Conservation (phyloP, 2,797 vertebrate species). For the Poliocrania exsul region DNA sequence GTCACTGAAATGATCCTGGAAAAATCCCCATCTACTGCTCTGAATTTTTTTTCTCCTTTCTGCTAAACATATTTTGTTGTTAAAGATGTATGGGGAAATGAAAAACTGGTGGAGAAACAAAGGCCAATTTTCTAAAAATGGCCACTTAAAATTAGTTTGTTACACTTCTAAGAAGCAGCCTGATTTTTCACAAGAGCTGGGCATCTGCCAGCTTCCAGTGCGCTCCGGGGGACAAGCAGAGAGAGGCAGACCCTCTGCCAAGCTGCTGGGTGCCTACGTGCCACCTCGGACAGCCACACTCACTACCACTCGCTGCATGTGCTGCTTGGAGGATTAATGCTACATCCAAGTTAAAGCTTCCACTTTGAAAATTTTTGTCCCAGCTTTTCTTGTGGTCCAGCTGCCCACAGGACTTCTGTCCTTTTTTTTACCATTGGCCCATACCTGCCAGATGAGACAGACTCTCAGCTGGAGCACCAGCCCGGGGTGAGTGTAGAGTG, state of each 20-base stretch:
- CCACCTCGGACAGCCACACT: neutral
- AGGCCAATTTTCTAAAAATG: constrained; percentile 19
- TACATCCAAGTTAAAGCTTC: neutral
- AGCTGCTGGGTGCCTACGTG: neutral
- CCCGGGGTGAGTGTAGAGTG: too few relatives aligned
- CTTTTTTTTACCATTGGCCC: neutral
- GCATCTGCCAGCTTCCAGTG: neutral
- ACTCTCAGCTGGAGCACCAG: neutral
- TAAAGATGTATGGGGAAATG: neutral
- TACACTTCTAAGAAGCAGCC: neutral
- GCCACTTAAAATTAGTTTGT: neutral
- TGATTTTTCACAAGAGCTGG: neutral
- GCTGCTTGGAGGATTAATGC: neutral
- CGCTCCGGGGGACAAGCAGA: neutral
- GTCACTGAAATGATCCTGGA: constrained; percentile 8
- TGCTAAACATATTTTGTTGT: constrained; percentile 14
- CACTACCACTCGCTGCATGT: fast-evolving
- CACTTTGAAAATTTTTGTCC: neutral
- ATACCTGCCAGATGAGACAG: neutral
- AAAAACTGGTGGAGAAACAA: constrained; percentile 5
- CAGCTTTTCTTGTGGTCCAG: neutral
- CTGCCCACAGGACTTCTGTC: neutral
- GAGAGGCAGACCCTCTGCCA: neutral
- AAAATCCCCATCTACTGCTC: constrained; percentile 24
- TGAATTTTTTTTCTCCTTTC: neutral